Percentiles rank a stretch among this genome's conserved stretches.
phyloP scores from a whole-genome alignment of 1,140 invertebrate genomes.

The Drosophila prosaltans region DNA sequence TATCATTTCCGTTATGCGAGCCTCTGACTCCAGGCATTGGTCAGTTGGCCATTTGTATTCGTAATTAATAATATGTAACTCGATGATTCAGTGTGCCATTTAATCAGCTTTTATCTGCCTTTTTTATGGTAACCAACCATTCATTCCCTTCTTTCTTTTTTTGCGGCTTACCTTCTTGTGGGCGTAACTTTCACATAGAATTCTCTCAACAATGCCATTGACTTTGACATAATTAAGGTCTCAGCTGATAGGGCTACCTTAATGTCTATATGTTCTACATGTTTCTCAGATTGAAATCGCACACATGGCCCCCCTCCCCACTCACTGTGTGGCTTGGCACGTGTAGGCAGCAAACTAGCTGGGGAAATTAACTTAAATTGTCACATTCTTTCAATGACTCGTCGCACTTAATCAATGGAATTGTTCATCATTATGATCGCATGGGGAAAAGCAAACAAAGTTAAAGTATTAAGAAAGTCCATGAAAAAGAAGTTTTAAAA shows the following conservation, averaged over 20 bases:
- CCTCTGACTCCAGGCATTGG: background rate
- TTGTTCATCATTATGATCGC: background rate
- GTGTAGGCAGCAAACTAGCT: slow-evolving; percentile 35
- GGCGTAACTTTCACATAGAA: slow-evolving; percentile 36
- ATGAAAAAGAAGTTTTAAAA: background rate
- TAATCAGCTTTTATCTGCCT: slow-evolving; percentile 15
- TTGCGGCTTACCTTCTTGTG: slow-evolving; percentile 28
- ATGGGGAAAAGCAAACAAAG: background rate
- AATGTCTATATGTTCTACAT: slow-evolving; percentile 20
- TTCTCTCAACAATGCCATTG: slow-evolving; percentile 42
- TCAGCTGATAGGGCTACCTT: slow-evolving; percentile 40
- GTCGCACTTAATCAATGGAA: slow-evolving; percentile 47
- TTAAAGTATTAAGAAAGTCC: background rate
- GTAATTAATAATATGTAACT: slow-evolving; percentile 61
- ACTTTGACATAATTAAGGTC: slow-evolving; percentile 41
- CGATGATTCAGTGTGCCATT: slow-evolving; percentile 8
- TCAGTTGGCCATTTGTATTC: slow-evolving; percentile 50
- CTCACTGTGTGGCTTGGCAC: slow-evolving; percentile 15
- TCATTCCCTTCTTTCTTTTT: background rate
- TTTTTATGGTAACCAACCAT: background rate
- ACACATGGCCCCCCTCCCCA: background rate
- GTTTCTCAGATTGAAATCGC: slow-evolving; percentile 1
- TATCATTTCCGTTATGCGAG: slow-evolving; percentile 59
- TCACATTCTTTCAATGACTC: slow-evolving; percentile 34
- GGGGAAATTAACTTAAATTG: slow-evolving; percentile 50